These are phyloP conservation scores for Imbricaverruca yamaguchii DNA, from an alignment of 2,888 invertebrate genomes.

Conservation along the genomic window DNA sequence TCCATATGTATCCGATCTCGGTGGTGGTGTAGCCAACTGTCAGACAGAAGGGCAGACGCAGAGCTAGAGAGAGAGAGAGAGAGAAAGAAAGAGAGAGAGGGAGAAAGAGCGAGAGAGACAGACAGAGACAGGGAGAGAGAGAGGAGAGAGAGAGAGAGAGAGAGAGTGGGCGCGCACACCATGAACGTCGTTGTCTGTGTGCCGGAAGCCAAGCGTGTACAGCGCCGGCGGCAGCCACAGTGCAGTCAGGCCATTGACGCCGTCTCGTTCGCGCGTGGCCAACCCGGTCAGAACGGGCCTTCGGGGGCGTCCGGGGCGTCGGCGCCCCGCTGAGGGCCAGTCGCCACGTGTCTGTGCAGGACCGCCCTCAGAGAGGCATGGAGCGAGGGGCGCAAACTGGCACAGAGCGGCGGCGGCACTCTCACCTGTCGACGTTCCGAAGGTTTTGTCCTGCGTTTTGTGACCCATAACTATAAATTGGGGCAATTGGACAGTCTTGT, in stretches of 20 bases:
- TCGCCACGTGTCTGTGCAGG: background rate
- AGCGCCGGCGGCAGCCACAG: background rate
- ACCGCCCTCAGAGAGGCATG: no score
- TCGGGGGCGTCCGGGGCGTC: background rate
- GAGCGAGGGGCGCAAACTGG: background rate
- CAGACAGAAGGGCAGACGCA: background rate
- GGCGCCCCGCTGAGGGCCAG: background rate
- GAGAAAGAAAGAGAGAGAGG: no score
- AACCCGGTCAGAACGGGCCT: background rate
- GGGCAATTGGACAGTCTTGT: slow-evolving; percentile 91
- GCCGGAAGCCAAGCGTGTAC: slow-evolving; percentile 7
- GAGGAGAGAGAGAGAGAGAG: background rate
- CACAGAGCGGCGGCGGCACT: background rate
- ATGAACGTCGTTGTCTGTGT: background rate
- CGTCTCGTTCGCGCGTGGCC: background rate
- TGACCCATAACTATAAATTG: slow-evolving; percentile 97
- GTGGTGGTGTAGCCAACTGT: slow-evolving; percentile 9
- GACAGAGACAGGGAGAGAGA: no score
- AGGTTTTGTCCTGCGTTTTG: slow-evolving; percentile 91
- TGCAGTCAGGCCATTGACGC: background rate
- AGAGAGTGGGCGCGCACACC: background rate
- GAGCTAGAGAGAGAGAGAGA: no score
- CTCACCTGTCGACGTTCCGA: slow-evolving; percentile 93
- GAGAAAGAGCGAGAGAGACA: no score
- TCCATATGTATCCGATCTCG: slow-evolving; percentile 3